Base-by-base conservation (phyloP, 2,113 vertebrate species). In the Campylorhamphus procurvoides region DNA sequence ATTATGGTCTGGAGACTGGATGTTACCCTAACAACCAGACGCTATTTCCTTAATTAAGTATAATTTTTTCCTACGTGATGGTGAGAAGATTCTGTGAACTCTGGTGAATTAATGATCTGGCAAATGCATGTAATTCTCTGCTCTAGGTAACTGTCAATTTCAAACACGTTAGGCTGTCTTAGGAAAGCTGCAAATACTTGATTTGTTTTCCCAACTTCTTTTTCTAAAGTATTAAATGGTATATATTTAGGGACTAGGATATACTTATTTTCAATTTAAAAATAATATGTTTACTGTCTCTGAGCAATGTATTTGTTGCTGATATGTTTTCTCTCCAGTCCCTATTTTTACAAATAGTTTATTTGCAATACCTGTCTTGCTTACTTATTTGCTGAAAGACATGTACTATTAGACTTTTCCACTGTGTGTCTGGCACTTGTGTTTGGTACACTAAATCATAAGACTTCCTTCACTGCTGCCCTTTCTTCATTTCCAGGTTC, bases 11-110 rank as follows among this genome's bases (percentile, higher is more conserved):
- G 87, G 76, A 94, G 80, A 67, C 49, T 78, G 86, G 18, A 52
- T 86, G 86, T 95, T 25, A 39, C 87, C 93, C 91, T 95, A 94
- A 96, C 72, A 96, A 95, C 59, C 75, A 75, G 60, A 90, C 3
- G 5, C 68, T 72, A 94, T 93, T 96, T 92, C 52, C 90, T 93
- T 96, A 96, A 96, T 97, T 96, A 87, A 91, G 68, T 90, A 47
- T 63, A 79, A 93, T 76, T 88, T 77, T 72, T 93, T 85, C 71
- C 60, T 80, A 33, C 9, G 6, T 42, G 80, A 69, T 71, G 86
- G 80, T 53, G 52, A 82, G 85, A 90, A 80, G 63, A 95, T 92
- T 96, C 53, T 94, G 37, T 79, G 92, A 31, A 66, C 60, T 89
- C 74, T 89, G 59, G 64, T 92, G 88, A 95, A 66, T 84, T 86